phyloP scores from a whole-genome alignment of 2,888 invertebrate genomes.

The Eilema griseolum region DNA sequence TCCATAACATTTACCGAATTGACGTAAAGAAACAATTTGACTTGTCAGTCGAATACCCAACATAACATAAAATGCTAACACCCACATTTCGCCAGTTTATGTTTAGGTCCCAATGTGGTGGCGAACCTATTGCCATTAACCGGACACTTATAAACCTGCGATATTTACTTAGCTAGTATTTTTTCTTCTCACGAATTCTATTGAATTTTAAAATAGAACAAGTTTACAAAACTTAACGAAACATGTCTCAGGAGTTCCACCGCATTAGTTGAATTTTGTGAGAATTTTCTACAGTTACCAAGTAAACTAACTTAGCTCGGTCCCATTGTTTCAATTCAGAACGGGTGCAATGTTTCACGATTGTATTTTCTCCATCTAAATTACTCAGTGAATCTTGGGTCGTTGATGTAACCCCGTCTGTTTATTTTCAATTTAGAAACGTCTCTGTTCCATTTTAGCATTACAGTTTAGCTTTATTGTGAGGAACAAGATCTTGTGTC shows the following conservation, averaged over 20 bases:
- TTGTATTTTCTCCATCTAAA: slow-evolving; percentile 6
- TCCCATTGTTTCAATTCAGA: neutral
- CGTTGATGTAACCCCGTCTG: neutral
- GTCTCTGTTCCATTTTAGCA: slow-evolving; percentile 1
- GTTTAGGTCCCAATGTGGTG: no score
- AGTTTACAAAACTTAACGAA: neutral
- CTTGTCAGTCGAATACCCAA: no score
- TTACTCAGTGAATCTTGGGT: slow-evolving; percentile 5
- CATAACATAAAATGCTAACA: no score
- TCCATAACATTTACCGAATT: no score
- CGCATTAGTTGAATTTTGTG: neutral
- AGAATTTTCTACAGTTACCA: neutral
- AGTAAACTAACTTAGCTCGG: neutral
- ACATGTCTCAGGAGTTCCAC: neutral
- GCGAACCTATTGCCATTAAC: no score
- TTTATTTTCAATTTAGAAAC: slow-evolving; percentile 2
- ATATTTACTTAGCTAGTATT: no score
- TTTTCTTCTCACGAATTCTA: neutral
- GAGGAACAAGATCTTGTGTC: slow-evolving; percentile 3
- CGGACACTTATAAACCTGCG: no score
- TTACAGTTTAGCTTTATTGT: neutral
- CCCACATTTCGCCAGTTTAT: no score
- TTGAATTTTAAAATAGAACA: neutral
- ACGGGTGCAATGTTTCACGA: slow-evolving; percentile 6
- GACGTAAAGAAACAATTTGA: no score